Base-by-base conservation (phyloP, 1,140 invertebrate species). In the Drosophila dunni region DNA sequence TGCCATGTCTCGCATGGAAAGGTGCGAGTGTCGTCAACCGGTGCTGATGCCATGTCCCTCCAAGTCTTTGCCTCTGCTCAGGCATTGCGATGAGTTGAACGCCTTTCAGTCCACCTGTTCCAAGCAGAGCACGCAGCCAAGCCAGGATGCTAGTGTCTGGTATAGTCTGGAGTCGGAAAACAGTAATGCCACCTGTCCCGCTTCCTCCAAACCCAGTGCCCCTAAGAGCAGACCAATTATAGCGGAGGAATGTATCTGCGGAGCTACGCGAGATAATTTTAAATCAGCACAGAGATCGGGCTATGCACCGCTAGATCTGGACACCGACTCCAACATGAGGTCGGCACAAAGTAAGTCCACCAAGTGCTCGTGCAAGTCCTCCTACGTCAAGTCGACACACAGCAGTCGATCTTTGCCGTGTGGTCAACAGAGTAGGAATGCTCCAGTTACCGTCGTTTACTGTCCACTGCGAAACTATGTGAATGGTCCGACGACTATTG, bases 381-480 rank as follows among this genome's bases (percentile, higher is more conserved):
- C 24, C 24, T 5, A 50, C 6, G 4, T 6, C 10, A 50, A n/a
- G 46, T n/a, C 46, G 7, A 20, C 46, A 10, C 46, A 29, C 9
- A 51, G 50, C 7, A 13, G n/a, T n/a, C 24, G 33, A 51, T 51
- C 50, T 9, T 8, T 51, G 50, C 50, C 50, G 11, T 34, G 50
- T 51, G 6, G 50, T 13, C 11, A n/a, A 11, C 46, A 1, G 7
- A 51, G 33, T 24, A 51, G 24, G n/a, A 34, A 0, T 13, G 24
- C 10, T 29, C 46, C 20, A 11, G 46, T 50, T 10, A 50, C 20
- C 6, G 46, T 50, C 7, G 50, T 51, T 34, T 51, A 51, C 34
- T 51, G 50, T 29, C 50, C 50, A n/a, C n/a, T 34, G 7, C 50
- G 50, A 7, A 29, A 51, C n/a, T 34, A 51, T 33, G 50, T 13